Evolutionary conservation across 2,888 invertebrate genomes (phyloP), one percentile per base, ranked within the genome.

Genomic region (Chymomyza procnemis): DNA sequence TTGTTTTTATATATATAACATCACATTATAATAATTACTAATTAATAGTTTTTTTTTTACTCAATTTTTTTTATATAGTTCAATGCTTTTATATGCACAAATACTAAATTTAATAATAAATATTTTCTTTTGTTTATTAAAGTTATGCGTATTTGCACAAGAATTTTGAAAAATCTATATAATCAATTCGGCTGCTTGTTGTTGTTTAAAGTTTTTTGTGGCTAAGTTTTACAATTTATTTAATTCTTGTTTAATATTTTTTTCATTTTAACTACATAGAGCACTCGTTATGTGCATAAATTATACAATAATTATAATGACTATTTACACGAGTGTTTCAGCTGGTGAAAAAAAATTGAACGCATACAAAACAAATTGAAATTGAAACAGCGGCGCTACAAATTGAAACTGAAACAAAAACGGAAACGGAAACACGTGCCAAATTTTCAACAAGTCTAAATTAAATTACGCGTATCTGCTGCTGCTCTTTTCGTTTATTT

Each of bases 11-110:
- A 83, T 75, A 69, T 78, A 78, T 88, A 88, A 88, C 88, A 88
- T 88, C 88, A 88, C 88, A 88, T 89, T 89, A 89, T 86, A 88
- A 88, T 86, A 88, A 85, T 86, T 86, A 85, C 82, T 86, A 83
- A 75, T 86, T 74, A 85, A 77, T 85, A 85, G 74, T 76, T 74
- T 64, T 64, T 69, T 18, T 61, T 65, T 60, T 61, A n/a, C 64
- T 67, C 30, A 19, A 61, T 52, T 59, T 64, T 52, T 34, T 21
- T 46, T 62, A 21, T 57, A 59, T 63, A 59, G 67, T 34, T 61
- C 64, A 66, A 62, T 69, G 50, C 54, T 58, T 54, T 71, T 56
- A 59, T 77, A 78, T 78, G 73, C 74, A 74, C 73, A 80, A 83
- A 73, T 76, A 75, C 73, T 76, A 79, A 80, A 69, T 72, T 74